Conservation (phyloP, 2,113 vertebrate species). For the Lathamus discolor region DNA sequence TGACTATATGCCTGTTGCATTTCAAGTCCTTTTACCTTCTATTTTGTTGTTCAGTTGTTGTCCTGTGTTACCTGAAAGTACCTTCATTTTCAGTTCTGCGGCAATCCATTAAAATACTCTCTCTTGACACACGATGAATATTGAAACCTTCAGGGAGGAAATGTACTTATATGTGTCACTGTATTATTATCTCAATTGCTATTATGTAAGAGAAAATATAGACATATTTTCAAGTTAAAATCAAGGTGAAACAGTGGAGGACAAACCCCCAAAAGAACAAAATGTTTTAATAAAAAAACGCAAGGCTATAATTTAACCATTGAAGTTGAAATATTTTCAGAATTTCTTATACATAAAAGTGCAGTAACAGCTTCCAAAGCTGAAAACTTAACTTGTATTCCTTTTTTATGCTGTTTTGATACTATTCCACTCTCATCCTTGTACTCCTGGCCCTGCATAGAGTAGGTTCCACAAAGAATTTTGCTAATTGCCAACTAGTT, state of each 20-base stretch:
- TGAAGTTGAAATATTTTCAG: neutral
- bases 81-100: neutral
- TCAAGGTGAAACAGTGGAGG: slow-evolving; percentile 7
- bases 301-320: neutral
- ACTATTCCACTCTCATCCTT: neutral
- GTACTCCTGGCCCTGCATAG: neutral
- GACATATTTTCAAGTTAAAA: neutral
- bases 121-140: neutral
- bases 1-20: neutral
- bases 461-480: neutral
- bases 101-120: neutral
- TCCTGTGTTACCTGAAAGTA: neutral
- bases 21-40: neutral
- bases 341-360: neutral
- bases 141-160: neutral
- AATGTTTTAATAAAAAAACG: neutral
- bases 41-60: neutral
- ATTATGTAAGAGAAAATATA: slow-evolving; percentile 3
- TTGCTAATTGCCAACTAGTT: neutral
- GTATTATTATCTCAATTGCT: slow-evolving; percentile 14
- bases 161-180: neutral
- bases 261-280: neutral
- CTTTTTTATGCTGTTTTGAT: neutral
- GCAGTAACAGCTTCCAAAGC: neutral
- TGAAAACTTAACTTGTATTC: neutral